Evolutionary conservation across 2,113 vertebrate species (phyloP).

Genomic region (Semnornis frantzii): DNA sequence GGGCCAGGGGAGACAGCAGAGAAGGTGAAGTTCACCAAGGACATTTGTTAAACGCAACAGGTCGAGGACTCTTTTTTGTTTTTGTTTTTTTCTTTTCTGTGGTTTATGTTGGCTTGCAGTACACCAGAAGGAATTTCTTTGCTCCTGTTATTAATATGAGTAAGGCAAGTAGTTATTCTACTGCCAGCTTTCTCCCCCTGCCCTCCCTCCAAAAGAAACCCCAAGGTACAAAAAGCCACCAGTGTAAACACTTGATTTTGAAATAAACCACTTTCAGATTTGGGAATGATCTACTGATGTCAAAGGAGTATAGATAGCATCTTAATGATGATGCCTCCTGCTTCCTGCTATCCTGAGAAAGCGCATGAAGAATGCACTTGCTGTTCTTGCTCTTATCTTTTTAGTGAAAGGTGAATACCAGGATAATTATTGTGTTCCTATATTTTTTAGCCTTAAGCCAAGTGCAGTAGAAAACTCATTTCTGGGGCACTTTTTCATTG

Average conservation of each 20-base stretch:
- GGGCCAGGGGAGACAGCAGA: neutral
- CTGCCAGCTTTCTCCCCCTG: neutral
- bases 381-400: neutral
- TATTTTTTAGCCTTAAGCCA: neutral
- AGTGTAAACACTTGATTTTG: neutral
- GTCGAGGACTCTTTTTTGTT: neutral
- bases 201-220: neutral
- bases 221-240: neutral
- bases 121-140: neutral
- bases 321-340: neutral
- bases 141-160: neutral
- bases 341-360: neutral
- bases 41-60: rapidly evolving
- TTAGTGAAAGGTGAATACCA: neutral
- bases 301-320: neutral
- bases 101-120: neutral
- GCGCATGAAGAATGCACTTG: neutral
- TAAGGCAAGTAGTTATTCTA: neutral
- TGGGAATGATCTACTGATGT: neutral
- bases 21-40: neutral
- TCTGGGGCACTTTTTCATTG: neutral
- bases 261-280: neutral
- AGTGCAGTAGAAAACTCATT: neutral
- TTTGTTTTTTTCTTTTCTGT: neutral
- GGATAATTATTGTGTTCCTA: neutral